A percentile compares a stretch with the other conserved stretches of the same genome.
These are phyloP conservation scores for Scomber japonicus DNA, from an alignment of 2,113 vertebrate species.

Conservation along the genomic window DNA sequence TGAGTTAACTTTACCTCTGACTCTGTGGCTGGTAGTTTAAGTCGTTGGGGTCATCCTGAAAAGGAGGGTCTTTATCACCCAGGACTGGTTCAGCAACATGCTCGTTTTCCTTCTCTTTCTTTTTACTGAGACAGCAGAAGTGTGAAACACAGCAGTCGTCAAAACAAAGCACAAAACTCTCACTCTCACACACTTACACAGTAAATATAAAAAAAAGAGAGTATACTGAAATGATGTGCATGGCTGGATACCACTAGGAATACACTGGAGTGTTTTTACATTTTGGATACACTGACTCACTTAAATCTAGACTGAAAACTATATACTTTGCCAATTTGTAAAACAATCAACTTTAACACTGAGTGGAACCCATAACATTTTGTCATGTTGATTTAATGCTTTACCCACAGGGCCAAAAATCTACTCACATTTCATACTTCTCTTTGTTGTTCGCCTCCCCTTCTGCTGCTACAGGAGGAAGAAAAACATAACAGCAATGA, in stretches of 20 bases:
- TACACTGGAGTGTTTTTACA: too few species aligned
- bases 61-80: constrained; percentile 88
- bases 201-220: neutral
- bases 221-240: too few species aligned
- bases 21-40: constrained; percentile 88
- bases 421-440: constrained; percentile 71
- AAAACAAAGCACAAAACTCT: neutral
- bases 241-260: too few species aligned
- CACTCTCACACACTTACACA: neutral
- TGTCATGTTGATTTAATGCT: neutral
- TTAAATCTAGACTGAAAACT: too few species aligned
- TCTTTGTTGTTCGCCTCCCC: constrained; percentile 55
- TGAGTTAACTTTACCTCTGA: constrained; percentile 85
- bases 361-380: neutral
- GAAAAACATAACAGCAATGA: neutral
- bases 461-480: constrained; percentile 53
- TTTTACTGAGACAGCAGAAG: constrained; percentile 63
- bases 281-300: too few species aligned
- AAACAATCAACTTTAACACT: neutral
- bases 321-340: neutral
- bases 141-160: neutral
- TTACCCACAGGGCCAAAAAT: neutral
- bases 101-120: constrained; percentile 65
- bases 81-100: constrained; percentile 81
- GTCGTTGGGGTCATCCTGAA: constrained; percentile 91